Base-by-base conservation (phyloP, 64 coral and sea anemone genomes). In the Porites australiensis region DNA sequence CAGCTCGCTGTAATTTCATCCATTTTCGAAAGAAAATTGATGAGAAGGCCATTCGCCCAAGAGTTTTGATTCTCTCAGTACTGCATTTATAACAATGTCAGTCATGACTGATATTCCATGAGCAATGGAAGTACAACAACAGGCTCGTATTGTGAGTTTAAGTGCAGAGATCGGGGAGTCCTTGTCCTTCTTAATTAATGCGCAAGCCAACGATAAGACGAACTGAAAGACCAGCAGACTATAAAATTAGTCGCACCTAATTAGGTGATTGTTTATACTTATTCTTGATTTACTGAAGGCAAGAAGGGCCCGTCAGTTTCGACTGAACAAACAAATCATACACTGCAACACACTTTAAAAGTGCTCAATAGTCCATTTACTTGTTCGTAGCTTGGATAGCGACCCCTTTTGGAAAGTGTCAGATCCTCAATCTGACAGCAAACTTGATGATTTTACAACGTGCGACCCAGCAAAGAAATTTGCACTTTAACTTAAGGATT, bases 291-390 rank as follows among this genome's bases (percentile, higher is more conserved):
- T 14, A 65, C n/a, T 83, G 64, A 27, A 83, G 62, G 60, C 10
- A 22, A 49, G 63, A 50, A 84, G 81, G 50, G 62, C 44, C 48
- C 81, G 18, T 84, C 27, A 37, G 27, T 84, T 84, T 67, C 16
- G 44, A 68, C 81, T 84, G 15, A 66, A 84, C 81, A 84, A 84
- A 84, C 81, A 84, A 84, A 69, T 68, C 81, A 84, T 84, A 84
- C 44, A 49, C 63, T 50, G 81, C 63, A 84, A 15, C 61, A 46
- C 81, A 84, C 81, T 84, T 84, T 84, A 68, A 68, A 84, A 68
- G 81, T 84, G 58, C 81, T 84, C 81, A 84, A 84, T 68, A 49
- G 44, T 68, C 64, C 60, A 84, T 84, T 84, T 84, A 84, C 44
- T 48, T 18, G 62, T 66, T 68, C 81, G 50, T 13, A 22, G 16